phyloP scores from a whole-genome alignment of 1,140 invertebrate species.

The Drosophila sproati region DNA sequence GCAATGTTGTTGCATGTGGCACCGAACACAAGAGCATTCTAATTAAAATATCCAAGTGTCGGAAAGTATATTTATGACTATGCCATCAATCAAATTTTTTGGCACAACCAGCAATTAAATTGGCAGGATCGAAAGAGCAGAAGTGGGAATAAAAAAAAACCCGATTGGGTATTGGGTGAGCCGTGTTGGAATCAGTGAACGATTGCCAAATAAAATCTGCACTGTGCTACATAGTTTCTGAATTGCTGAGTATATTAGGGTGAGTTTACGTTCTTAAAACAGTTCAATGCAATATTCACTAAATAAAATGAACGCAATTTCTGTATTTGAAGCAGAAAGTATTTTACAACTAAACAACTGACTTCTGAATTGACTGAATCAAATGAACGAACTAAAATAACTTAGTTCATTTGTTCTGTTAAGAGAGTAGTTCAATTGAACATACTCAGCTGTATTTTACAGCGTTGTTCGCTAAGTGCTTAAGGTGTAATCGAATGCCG shows the following conservation, averaged over 20 bases:
- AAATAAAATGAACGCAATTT: no score
- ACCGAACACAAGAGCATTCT: constrained; percentile 63
- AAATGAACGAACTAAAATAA: no score
- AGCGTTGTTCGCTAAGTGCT: no score
- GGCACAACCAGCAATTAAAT: constrained; percentile 57
- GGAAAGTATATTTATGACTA: constrained; percentile 56
- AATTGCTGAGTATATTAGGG: background rate
- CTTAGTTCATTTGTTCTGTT: no score
- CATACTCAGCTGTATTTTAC: no score
- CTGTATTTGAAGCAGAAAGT: no score
- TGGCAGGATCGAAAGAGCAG: constrained; percentile 8
- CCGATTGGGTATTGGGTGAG: constrained; percentile 23
- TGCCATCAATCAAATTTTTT: constrained; percentile 73
- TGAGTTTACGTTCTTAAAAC: background rate
- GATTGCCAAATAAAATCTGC: constrained; percentile 45
- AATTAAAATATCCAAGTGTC: constrained; percentile 74
- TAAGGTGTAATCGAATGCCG: background rate
- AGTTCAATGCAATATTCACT: no score
- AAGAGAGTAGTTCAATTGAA: no score
- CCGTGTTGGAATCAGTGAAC: constrained; percentile 53
- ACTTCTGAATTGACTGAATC: no score
- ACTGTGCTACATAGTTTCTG: constrained; percentile 5
- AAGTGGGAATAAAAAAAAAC: constrained; percentile 32
- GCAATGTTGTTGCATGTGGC: background rate
- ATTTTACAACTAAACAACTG: no score